Conservation (phyloP, 2,888 invertebrate genomes). For the Oxycera nigricornis region DNA sequence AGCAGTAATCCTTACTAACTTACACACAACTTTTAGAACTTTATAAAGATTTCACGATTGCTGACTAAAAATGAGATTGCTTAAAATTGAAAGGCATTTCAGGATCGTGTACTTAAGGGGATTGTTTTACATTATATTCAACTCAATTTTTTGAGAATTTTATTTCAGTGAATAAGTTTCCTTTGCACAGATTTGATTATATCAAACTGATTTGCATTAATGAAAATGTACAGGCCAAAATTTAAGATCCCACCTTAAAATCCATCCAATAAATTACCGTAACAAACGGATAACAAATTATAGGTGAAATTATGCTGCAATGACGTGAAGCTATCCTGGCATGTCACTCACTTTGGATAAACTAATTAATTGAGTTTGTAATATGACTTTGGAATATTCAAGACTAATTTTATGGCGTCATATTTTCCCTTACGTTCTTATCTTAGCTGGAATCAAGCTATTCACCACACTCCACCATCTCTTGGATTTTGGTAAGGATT, state of each 20-base stretch:
- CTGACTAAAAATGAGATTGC: conserved; percentile 32
- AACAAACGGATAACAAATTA: too few species aligned
- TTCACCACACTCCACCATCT: too few species aligned
- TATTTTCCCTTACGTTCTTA: background rate
- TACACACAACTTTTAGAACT: conserved; percentile 18
- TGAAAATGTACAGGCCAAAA: background rate
- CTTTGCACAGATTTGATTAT: too few species aligned
- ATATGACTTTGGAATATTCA: background rate
- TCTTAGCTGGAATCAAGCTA: too few species aligned
- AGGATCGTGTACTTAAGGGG: background rate
- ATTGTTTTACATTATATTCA: background rate
- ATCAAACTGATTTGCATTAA: too few species aligned
- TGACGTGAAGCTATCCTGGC: background rate
- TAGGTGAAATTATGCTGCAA: too few species aligned
- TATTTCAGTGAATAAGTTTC: background rate
- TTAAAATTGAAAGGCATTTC: background rate
- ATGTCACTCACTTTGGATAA: background rate
- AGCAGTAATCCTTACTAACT: background rate
- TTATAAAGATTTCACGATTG: conserved; percentile 40
- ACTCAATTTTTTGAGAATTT: background rate
- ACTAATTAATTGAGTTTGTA: conserved; percentile 10
- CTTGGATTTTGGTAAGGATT: too few species aligned
- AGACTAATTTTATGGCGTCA: background rate
- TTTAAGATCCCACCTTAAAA: too few species aligned
- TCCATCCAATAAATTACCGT: too few species aligned